phyloP scores from a whole-genome alignment of 2,888 invertebrate genomes.

The Sturmia bella region DNA sequence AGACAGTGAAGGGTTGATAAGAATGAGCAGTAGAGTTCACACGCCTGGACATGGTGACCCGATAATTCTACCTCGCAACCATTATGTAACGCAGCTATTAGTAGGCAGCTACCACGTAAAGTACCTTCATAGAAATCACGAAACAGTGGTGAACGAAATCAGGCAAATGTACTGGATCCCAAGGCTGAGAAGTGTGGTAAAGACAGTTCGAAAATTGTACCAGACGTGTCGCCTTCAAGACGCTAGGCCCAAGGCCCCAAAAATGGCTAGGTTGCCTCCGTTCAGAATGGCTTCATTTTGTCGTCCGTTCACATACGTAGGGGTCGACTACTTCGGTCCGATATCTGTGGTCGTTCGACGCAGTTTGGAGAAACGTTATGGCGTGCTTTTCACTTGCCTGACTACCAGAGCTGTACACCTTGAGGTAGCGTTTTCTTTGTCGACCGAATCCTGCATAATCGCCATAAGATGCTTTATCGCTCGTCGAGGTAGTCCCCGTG shows the following conservation, averaged over 20 bases:
- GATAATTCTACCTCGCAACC: conserved; percentile 18
- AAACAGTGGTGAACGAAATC: conserved; percentile 50
- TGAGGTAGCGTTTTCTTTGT: conserved; percentile 41
- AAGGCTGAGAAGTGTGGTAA: no score
- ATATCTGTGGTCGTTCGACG: conserved; percentile 38
- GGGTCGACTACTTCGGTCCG: no score
- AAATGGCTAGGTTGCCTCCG: conserved; percentile 48
- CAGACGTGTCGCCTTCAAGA: no score
- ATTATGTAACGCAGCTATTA: background rate
- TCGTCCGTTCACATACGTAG: no score
- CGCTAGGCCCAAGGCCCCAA: no score
- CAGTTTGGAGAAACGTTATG: conserved; percentile 52
- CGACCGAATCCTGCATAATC: conserved; percentile 59
- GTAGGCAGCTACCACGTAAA: conserved; percentile 1
- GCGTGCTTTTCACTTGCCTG: conserved; percentile 57
- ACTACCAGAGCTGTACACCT: conserved; percentile 55
- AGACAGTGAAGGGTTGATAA: conserved; percentile 39
- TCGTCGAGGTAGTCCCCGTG: conserved; percentile 53
- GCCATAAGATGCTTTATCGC: conserved; percentile 49
- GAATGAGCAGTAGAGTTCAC: conserved; percentile 44
- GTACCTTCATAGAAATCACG: conserved; percentile 28
- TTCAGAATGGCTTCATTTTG: no score
- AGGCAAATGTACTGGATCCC: conserved; percentile 22
- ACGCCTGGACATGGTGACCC: background rate
- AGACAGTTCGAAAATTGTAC: no score